Base-by-base conservation (phyloP, 2,888 invertebrate genomes). In the Heliconius hortense region DNA sequence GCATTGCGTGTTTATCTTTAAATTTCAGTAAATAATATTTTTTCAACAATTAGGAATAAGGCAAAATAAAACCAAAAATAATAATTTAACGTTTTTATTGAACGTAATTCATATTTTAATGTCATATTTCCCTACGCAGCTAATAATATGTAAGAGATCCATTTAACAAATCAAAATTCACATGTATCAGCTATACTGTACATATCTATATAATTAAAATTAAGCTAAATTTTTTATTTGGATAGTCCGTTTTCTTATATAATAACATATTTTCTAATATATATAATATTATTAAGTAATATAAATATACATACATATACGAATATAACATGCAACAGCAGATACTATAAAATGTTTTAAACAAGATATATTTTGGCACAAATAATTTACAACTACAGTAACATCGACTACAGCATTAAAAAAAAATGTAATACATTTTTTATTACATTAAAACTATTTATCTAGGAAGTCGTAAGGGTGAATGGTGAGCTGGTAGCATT, bases 51-150 rank as follows among this genome's bases (percentile, higher is more conserved):
- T 60, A 18, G 11, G 8, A 24, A 70, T 28, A 70, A 24, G 18
- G 31, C 1, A 67, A 75, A 84, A 84, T 79, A 60, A 88, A 87
- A 89, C 81, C 79, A 82, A 78, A 80, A 77, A 78, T 77, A 85
- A 88, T 89, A 88, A 88, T 84, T 85, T 92, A 93, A 91, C 91
- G 86, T 89, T 93, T 91, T 93, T 92, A 93, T 91, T 93, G 89
- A 92, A 92, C 92, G 90, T 87, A 91, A 92, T 92, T 90, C 86
- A 89, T 90, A 88, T 82, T 81, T 82, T 78, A 84, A 72, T 78
- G 72, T 79, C 83, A 84, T 82, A 91, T 87, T 84, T 83, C 89
- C 91, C 92, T 89, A 79, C 81, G 76, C 84, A 85, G 84, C 82
- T 87, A 35, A 48, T 48, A 48, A 82, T 84, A 88, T 90, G 89